phyloP scores from a whole-genome alignment of 1,140 invertebrate genomes.

The Mercenaria mercenaria region DNA sequence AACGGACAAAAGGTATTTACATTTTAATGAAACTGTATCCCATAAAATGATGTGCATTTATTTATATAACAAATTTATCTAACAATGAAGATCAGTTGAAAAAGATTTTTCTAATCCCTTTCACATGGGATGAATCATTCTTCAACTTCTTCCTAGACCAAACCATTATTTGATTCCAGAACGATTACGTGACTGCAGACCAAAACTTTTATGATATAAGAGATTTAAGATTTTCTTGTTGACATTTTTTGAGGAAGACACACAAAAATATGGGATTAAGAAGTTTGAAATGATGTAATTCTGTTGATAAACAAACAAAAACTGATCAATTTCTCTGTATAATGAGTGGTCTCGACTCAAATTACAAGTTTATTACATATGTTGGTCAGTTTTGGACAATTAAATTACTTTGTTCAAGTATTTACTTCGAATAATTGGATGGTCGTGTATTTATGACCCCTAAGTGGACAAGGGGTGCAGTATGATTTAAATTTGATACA shows the following conservation, averaged over 20 bases:
- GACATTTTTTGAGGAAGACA: not conserved
- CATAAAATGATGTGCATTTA: too few relatives aligned
- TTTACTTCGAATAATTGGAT: conserved; percentile 30
- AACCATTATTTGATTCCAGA: too few relatives aligned
- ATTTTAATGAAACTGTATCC: too few relatives aligned
- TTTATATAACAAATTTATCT: too few relatives aligned
- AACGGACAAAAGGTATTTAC: conserved; percentile 78
- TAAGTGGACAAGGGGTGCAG: not conserved
- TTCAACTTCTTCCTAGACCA: too few relatives aligned
- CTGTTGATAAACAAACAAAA: conserved; percentile 19
- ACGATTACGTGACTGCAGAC: too few relatives aligned
- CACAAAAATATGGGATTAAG: not conserved
- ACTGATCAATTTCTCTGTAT: not conserved
- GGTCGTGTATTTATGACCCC: not conserved
- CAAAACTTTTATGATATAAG: too few relatives aligned
- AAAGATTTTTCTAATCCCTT: too few relatives aligned
- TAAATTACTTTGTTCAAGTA: conserved; percentile 7
- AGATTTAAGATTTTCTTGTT: too few relatives aligned
- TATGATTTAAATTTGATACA: not conserved
- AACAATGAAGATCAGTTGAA: too few relatives aligned
- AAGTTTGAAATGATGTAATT: not conserved
- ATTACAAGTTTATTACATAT: conserved; percentile 1
- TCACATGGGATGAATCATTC: too few relatives aligned
- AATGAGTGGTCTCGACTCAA: not conserved
- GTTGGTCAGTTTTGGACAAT: conserved; percentile 8